phyloP scores from a whole-genome alignment of 2,888 invertebrate genomes.

The Oxystoma pomonae region DNA sequence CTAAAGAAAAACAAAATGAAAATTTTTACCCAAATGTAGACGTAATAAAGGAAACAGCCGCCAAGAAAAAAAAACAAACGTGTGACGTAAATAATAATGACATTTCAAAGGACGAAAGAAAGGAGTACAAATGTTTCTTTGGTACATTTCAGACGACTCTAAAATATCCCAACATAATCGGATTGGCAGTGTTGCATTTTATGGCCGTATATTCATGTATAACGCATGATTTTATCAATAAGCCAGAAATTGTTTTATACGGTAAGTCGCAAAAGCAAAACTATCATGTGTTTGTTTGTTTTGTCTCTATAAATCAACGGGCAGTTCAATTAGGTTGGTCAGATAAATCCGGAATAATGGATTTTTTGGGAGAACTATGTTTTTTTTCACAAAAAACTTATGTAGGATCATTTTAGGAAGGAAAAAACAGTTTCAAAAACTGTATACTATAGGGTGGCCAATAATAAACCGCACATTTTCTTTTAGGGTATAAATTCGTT shows the following conservation, averaged over 20 bases:
- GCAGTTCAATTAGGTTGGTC: too few species aligned
- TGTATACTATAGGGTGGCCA: too few species aligned
- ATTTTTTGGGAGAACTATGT: too few species aligned
- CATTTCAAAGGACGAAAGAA: neutral
- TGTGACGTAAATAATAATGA: conserved; percentile 4
- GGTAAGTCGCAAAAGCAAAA: too few species aligned
- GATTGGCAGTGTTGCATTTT: conserved; percentile 28
- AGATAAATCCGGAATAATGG: too few species aligned
- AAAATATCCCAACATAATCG: conserved; percentile 31
- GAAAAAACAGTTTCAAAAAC: too few species aligned
- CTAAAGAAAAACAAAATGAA: neutral
- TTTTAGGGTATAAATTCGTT: too few species aligned
- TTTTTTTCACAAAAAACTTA: too few species aligned
- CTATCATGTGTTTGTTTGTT: too few species aligned
- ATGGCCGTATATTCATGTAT: conserved; percentile 22
- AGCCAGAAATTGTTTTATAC: conserved; percentile 23
- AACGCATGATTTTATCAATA: conserved; percentile 18
- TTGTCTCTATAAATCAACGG: too few species aligned
- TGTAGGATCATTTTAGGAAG: too few species aligned
- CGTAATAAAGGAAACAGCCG: neutral
- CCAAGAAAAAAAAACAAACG: conserved; percentile 2
- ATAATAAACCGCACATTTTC: too few species aligned
- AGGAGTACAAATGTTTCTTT: conserved; percentile 28
- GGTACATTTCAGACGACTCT: conserved; percentile 34
- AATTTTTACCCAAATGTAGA: neutral